A percentile compares a stretch with the other conserved stretches of the same genome.
phyloP scores from a whole-genome alignment of 1,140 invertebrate species.

The Antheraea mylitta region DNA sequence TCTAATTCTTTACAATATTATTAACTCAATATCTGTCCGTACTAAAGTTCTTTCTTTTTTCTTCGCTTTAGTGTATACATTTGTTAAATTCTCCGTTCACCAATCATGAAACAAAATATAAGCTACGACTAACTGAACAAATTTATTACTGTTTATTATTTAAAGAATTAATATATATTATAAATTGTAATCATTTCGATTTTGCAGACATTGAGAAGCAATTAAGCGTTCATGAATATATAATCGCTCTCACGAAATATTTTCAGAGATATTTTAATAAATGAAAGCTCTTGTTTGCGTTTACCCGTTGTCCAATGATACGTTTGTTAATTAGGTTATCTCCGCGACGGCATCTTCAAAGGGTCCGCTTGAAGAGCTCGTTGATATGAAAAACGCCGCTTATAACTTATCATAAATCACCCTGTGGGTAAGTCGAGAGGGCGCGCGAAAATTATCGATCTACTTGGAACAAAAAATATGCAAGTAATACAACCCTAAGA shows the following conservation, averaged over 20 bases:
- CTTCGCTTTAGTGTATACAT: too few relatives aligned
- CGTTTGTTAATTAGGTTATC: slow-evolving; percentile 78
- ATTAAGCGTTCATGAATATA: slow-evolving; percentile 51
- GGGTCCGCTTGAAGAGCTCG: slow-evolving; percentile 65
- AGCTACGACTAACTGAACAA: too few relatives aligned
- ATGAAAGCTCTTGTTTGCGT: slow-evolving; percentile 66
- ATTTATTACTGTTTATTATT: too few relatives aligned
- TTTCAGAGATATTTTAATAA: slow-evolving; percentile 49
- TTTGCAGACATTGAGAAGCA: slow-evolving; percentile 49
- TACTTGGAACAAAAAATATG: slow-evolving; percentile 73
- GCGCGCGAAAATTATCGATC: slow-evolving; percentile 62
- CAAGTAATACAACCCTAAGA: slow-evolving; percentile 74
- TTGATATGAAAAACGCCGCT: slow-evolving; percentile 75
- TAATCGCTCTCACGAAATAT: slow-evolving; percentile 26
- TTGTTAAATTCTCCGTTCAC: too few relatives aligned
- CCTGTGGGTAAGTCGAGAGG: slow-evolving; percentile 55
- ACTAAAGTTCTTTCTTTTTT: too few relatives aligned
- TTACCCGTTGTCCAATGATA: slow-evolving; percentile 59
- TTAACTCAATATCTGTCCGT: too few relatives aligned
- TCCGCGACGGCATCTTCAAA: slow-evolving; percentile 69
- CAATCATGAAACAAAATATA: too few relatives aligned
- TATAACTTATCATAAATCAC: slow-evolving; percentile 77
- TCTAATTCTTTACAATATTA: too few relatives aligned
- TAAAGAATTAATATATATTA: slow-evolving; percentile 19
- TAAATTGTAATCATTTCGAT: slow-evolving; percentile 47